phyloP scores from a whole-genome alignment of 2,797 vertebrate species.

The Numenius phaeopus region DNA sequence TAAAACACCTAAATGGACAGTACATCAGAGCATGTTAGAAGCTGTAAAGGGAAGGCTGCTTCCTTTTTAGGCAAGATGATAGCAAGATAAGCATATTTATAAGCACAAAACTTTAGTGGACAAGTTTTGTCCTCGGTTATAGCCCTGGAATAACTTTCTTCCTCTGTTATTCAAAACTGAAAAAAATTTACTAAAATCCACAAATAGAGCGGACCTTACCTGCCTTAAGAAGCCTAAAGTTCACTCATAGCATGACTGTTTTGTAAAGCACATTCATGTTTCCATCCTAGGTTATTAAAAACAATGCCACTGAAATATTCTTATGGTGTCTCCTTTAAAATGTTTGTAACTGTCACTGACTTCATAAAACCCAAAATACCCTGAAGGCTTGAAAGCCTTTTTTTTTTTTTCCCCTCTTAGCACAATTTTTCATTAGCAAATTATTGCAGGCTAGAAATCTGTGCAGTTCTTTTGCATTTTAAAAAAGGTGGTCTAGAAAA shows the following conservation, averaged over 20 bases:
- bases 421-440: not conserved
- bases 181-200: not conserved
- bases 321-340: not conserved
- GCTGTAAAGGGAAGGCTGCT: not conserved
- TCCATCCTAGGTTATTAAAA: not conserved
- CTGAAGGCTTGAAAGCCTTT: not conserved
- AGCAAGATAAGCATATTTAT: not conserved
- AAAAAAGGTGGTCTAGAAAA: not conserved
- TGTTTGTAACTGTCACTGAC: too few species aligned
- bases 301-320: not conserved
- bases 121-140: not conserved
- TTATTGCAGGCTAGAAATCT: not conserved
- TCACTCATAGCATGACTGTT: not conserved
- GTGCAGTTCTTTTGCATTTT: not conserved
- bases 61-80: not conserved
- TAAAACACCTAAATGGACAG: not conserved
- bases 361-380: not conserved
- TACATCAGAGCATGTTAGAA: not conserved
- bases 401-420: not conserved
- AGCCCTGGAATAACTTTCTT: not conserved
- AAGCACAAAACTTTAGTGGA: not conserved
- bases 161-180: not conserved
- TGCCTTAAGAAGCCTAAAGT: not conserved
- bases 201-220: not conserved
- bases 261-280: rapidly evolving